Evolutionary conservation across 2,797 vertebrate genomes (phyloP), one percentile per base, ranked within the genome.

Genomic region (Esox masquinongy): DNA sequence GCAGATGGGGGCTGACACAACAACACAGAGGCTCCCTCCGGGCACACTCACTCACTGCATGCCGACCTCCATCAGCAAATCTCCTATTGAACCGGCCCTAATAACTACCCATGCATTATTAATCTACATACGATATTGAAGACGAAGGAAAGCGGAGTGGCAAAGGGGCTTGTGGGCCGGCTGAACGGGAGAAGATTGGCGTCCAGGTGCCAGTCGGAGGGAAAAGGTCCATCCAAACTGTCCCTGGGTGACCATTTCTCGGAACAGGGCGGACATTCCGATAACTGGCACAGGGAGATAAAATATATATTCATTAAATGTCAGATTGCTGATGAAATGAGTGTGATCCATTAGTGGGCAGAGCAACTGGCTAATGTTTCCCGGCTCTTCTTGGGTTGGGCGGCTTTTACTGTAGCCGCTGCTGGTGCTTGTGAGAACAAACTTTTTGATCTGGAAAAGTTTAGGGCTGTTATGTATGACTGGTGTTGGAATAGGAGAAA

Each of bases 261-360:
- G 94, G 93, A 95, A 95, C 88, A 85, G 88, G 92, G 91, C 91
- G 85, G 91, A 93, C 93, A 90, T 95, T 95, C 94, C 94, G 93
- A 95, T 95, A 94, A 95, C 91, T 89, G 90, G 93, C 91, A 89
- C 87, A 90, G 89, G 89, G 90, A 94, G 94, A 95, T 95, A 94
- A 95, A 95, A 94, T 95, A 95, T 95, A 95, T 95, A 94, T 95
- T 95, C 93, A 95, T 95, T 95, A 95, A 94, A 94, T 92, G 94
- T 94, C 93, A 94, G 92, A 94, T 92, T 93, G 91, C 92, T 95
- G 94, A 95, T 95, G 94, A 95, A 95, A 94, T 95, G 94, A 94
- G 92, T 94, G 92, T 92, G 92, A 94, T 94, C 94, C 93, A 95
- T 95, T 95, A 94, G 93, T 88, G 93, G 91, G 92, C 89, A 82